Base-by-base conservation (phyloP, 2,113 vertebrate genomes). In the Microcebus griseorufus region DNA sequence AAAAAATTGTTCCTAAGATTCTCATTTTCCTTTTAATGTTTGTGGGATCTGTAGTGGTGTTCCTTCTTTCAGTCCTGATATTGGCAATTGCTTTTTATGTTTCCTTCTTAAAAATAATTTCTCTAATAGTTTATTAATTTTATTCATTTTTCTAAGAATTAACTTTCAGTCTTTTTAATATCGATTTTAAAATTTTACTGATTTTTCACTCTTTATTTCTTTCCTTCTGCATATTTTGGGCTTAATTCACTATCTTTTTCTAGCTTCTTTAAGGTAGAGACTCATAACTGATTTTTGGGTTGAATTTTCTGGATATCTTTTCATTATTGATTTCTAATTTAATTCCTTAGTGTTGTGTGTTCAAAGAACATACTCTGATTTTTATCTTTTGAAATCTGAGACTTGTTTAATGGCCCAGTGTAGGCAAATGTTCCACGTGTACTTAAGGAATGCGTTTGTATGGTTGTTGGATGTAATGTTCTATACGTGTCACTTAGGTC, bases 81-180 rank as follows among this genome's bases (percentile, higher is more conserved):
- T 10, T 42, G 32, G 34, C 78, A 67, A 37, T 53, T 42, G 34
- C 6, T 88, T 72, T 91, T 34, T 84, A 14, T 73, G 29, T 72
- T 64, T 78, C 27, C n/a, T 93, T 89, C 51, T 78, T 93, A 9
- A 90, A 85, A 80, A 45, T 64, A 85, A 23, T 94, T 92, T 55
- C 22, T 17, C 39, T 95, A 42, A 14, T 75, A 69, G 72, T 64
- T 86, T 55, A 65, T 67, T n/a, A 58, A 7, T 75, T 78, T 94
- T 48, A 82, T 53, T 87, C 58, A 55, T 81, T 84, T 84, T 76
- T 60, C 75, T 64, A 75, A 79, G 84, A 92, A 37, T 39, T n/a
- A 85, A 67, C 23, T 79, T 85, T 73, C 73, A 55, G 75, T 69
- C 76, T 89, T 81, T 69, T 81, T 92, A 82, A 75, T 64, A 55